Base-by-base conservation (phyloP, 2,797 vertebrate species). In the Loris lydekkerianus region DNA sequence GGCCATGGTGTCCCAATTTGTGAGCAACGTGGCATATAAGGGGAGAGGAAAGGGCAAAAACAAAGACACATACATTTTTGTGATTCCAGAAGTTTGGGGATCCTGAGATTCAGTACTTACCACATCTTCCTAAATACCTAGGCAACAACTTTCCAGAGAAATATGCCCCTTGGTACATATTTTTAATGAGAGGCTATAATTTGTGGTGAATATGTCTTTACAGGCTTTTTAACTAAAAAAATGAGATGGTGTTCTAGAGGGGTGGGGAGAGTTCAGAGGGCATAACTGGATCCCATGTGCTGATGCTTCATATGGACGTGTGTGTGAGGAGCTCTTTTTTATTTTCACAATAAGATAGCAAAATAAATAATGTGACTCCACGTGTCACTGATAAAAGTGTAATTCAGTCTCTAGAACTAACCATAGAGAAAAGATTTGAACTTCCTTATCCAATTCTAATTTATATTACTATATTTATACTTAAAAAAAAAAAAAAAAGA, bases 21-120 rank as follows among this genome's bases (percentile, higher is more conserved):
- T 15, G 7, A 0, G 31, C 10, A 1, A 9, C 1, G 0, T 5
- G 7, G 11, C 2, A 1, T 10, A 4, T n/a, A 3, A 3, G 43
- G 60, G 10, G 18, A 75, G 17, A 7, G 29, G 56, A 29, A 37
- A 3, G n/a, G 6, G 14, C 10, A 25, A 21, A 65, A 43, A 63
- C 7, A 40, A 13, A 21, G 0, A 4, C 1, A 7, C 17, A 31
- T 0, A 0, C 2, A 1, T 17, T 25, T 78, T 29, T 13, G 1
- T 10, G 25, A 69, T 53, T 43, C 8, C 53, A 5, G 8, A 23
- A 75, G 21, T 72, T 8, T 69, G n/a, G 9, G 0, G 1, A 43
- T 43, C 15, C 77, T 31, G 15, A 43, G 49, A 34, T n/a, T 90
- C 29, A 27, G 4, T 2, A 11, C 15, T 53, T 53, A n/a, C 21